Base-by-base conservation (phyloP, 2,888 invertebrate genomes). In the Hipparchia semele region DNA sequence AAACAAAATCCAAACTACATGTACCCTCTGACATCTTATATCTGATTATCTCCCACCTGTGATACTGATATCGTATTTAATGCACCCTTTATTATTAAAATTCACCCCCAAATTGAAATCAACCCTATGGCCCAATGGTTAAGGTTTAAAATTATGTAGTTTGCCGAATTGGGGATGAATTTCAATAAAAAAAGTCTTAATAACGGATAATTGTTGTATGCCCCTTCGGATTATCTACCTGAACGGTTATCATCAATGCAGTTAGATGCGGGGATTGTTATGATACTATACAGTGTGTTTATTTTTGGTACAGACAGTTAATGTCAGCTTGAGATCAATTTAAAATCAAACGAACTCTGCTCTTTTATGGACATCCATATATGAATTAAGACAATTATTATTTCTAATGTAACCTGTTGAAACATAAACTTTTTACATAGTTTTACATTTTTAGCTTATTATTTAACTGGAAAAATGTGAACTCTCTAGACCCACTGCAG, bases 191-290 rank as follows among this genome's bases (percentile, higher is more conserved):
- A 83, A 81, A 81, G 80, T 78, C 67, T 66, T 86, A 86, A 88
- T 89, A 86, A 87, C 76, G 83, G 85, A 90, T 89, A 89, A 89
- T 89, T 90, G 90, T 58, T 82, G 76, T 79, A 79, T 87, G 85
- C 89, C 90, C 89, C 86, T 79, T 78, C 79, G 87, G 90, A 91
- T 94, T 90, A 92, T 89, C 87, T 88, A 93, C 92, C 92, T 93
- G 93, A 89, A 80, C 79, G 90, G 80, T 84, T 81, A 76, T 78
- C 79, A 80, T 86, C 82, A 88, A 87, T 89, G 83, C 80, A 82
- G 76, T 78, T 73, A 75, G 78, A 54, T 54, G 67, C 83, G 82
- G 84, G 80, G 79, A 80, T 84, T 84, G 82, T 86, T 77, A 78
- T 72, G 78, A 77, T 33, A 51, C 1, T 51, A 12, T 65, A 65